Evolutionary conservation across 2,888 invertebrate species (phyloP).

Genomic region (Dicyrtomina minuta): DNA sequence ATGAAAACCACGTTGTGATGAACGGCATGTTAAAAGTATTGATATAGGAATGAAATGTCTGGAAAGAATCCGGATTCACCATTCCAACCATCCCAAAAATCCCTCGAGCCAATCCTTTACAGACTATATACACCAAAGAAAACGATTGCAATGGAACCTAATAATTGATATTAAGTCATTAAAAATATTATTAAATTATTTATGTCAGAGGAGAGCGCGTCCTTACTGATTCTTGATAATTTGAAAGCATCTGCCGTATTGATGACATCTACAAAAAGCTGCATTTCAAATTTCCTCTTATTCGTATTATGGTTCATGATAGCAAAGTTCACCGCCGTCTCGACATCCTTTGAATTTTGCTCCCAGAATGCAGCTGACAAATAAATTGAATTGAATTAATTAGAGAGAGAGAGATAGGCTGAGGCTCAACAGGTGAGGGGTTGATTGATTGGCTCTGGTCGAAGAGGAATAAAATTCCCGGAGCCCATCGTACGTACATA

Average conservation of each 20-base stretch:
- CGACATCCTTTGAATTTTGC: slow-evolving; percentile 63
- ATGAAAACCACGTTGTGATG: slow-evolving; percentile 87
- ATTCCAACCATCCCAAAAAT: slow-evolving; percentile 88
- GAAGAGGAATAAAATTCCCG: too few species aligned
- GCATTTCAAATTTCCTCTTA: slow-evolving; percentile 76
- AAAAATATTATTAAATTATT: background rate
- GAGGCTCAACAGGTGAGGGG: too few species aligned
- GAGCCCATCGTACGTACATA: too few species aligned
- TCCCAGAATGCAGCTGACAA: slow-evolving; percentile 34
- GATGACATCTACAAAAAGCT: slow-evolving; percentile 86
- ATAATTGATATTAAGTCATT: background rate
- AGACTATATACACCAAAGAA: slow-evolving; percentile 65
- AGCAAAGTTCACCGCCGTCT: slow-evolving; percentile 86
- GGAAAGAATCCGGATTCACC: slow-evolving; percentile 88
- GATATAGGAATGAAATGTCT: slow-evolving; percentile 90
- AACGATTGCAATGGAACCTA: slow-evolving; percentile 31
- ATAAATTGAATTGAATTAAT: slow-evolving; percentile 7
- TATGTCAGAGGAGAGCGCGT: background rate
- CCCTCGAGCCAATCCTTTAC: slow-evolving; percentile 84
- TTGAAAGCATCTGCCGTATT: slow-evolving; percentile 92
- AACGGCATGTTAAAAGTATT: slow-evolving; percentile 95
- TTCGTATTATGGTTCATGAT: slow-evolving; percentile 84
- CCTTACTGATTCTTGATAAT: slow-evolving; percentile 79
- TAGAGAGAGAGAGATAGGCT: background rate
- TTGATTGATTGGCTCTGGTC: too few species aligned